phyloP scores from a whole-genome alignment of 2,797 vertebrate genomes.

The Peromyscus eremicus region DNA sequence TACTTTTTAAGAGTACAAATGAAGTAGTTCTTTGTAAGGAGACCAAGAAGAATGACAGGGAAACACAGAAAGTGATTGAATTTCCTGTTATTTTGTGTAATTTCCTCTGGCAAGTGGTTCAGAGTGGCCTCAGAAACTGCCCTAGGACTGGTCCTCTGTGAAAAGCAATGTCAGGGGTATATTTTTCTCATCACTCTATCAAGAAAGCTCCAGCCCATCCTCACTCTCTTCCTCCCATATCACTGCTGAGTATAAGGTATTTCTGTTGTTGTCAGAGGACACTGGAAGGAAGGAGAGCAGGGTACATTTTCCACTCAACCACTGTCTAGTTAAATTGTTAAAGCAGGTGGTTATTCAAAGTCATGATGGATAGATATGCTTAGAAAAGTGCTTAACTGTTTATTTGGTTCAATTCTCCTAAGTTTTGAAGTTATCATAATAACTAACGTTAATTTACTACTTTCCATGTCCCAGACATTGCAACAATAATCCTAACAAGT shows the following conservation, averaged over 20 bases:
- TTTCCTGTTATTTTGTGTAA: constrained; percentile 57
- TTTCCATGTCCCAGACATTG: neutral
- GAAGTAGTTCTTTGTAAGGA: constrained; percentile 57
- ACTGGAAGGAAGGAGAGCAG: neutral
- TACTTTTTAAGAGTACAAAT: constrained; percentile 4
- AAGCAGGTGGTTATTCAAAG: neutral
- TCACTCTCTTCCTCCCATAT: neutral
- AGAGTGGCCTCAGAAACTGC: neutral
- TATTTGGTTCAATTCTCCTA: neutral
- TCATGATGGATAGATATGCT: neutral
- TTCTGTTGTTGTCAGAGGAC: neutral
- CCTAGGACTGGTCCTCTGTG: neutral
- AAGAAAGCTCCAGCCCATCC: rapidly evolving
- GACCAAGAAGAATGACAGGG: constrained; percentile 33
- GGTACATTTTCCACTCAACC: neutral
- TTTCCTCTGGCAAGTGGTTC: constrained; percentile 52
- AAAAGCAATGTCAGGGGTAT: neutral
- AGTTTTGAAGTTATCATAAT: neutral
- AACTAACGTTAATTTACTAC: neutral
- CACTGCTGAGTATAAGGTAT: neutral
- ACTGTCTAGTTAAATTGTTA: neutral
- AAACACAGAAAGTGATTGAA: neutral
- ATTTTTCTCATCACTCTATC: neutral
- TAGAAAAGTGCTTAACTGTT: neutral
- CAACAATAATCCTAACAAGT: neutral